Evolutionary conservation across 2,113 vertebrate species (phyloP).

Genomic region (Engystomops pustulosus): DNA sequence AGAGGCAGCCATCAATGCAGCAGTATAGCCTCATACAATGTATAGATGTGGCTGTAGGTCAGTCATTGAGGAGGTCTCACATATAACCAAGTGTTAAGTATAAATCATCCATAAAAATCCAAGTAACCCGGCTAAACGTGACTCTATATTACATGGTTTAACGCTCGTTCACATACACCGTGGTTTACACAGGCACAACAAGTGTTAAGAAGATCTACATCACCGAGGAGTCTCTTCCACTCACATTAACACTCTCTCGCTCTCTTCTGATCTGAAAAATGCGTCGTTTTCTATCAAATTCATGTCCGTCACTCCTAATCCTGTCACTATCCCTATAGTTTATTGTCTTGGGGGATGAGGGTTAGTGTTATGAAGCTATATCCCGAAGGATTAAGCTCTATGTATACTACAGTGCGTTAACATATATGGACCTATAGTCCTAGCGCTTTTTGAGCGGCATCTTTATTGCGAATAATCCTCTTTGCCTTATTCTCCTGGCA

Average conservation of each 20-base stretch:
- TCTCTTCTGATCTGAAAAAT: conserved; percentile 9
- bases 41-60: too few species aligned
- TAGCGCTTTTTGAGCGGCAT: too few species aligned
- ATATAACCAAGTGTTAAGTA: too few species aligned
- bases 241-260: background rate
- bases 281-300: conserved; percentile 20
- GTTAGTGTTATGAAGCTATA: too few species aligned
- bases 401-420: background rate
- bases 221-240: conserved; percentile 22
- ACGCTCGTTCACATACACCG: background rate
- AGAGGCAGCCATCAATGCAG: background rate
- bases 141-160: background rate
- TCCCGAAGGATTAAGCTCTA: too few species aligned
- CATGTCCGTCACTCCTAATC: background rate
- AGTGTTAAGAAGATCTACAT: conserved; percentile 34
- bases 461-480: conserved; percentile 10
- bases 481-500: background rate
- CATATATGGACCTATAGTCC: background rate
- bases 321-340: background rate
- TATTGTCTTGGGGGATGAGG: too few species aligned
- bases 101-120: too few species aligned
- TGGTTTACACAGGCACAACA: conserved; percentile 31
- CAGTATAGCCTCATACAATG: too few species aligned
- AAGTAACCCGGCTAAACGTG: too few species aligned
- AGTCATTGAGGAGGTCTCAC: too few species aligned